These are phyloP conservation scores for Erebia palarica DNA, from an alignment of 2,888 invertebrate species.

Conservation along the genomic window DNA sequence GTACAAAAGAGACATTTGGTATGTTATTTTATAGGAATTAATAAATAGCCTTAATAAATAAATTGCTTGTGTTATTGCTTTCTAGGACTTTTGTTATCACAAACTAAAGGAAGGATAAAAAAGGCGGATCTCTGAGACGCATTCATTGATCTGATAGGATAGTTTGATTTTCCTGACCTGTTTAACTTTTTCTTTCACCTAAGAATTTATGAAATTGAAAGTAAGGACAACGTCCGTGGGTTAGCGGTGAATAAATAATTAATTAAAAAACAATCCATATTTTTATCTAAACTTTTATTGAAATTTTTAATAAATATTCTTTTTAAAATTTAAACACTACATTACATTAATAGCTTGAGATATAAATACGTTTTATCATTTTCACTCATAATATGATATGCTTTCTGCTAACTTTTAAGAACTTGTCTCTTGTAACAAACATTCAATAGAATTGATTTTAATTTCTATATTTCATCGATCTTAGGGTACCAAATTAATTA, in stretches of 20 bases:
- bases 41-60: constrained; percentile 82
- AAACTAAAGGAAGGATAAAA: background rate
- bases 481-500: constrained; percentile 2
- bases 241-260: background rate
- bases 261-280: background rate
- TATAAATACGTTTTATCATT: constrained; percentile 35
- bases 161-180: too few species aligned
- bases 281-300: constrained; percentile 46
- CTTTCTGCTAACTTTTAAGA: constrained; percentile 40
- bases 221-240: too few species aligned
- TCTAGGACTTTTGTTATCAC: constrained; percentile 31
- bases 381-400: constrained; percentile 58
- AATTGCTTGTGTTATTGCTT: constrained; percentile 52
- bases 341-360: constrained; percentile 35
- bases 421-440: background rate
- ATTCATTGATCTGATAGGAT: too few species aligned
- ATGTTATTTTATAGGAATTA: constrained; percentile 84
- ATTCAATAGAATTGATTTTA: constrained; percentile 2
- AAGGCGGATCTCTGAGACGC: too few species aligned
- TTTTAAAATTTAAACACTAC: constrained; percentile 38
- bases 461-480: constrained; percentile 12
- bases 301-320: constrained; percentile 37
- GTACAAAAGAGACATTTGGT: constrained; percentile 84
- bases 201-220: too few species aligned
- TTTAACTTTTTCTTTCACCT: too few species aligned